These are phyloP conservation scores for Papilio gigon DNA, from an alignment of 2,888 invertebrate genomes.

Conservation along the genomic window DNA sequence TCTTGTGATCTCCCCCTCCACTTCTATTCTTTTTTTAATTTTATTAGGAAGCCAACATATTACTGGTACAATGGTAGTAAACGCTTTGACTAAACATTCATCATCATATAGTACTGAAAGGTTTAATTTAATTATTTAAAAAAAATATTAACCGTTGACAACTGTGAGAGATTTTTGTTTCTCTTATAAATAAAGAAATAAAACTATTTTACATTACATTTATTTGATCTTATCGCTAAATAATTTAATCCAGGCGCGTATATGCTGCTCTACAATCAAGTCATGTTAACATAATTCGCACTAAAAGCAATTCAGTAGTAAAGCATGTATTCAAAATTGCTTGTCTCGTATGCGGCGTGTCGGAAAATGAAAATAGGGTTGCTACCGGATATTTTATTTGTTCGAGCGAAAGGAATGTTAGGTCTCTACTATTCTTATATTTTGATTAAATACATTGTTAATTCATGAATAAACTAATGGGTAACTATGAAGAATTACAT, in stretches of 20 bases:
- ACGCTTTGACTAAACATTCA: no score
- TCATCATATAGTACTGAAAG: no score
- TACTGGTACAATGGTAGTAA: no score
- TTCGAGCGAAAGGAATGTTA: neutral
- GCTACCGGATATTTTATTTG: constrained; percentile 2
- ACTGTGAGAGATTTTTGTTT: no score
- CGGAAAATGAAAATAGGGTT: constrained; percentile 12
- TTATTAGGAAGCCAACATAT: no score
- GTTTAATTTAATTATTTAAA: no score
- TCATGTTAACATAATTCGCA: constrained; percentile 11
- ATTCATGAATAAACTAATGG: neutral
- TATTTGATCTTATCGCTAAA: no score
- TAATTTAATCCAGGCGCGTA: neutral
- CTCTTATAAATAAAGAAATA: no score
- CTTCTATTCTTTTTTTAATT: no score
- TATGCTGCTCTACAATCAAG: neutral
- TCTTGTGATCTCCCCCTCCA: no score
- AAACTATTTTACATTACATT: no score
- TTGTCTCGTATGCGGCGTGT: neutral
- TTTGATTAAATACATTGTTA: neutral
- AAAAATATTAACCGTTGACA: no score
- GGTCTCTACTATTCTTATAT: neutral
- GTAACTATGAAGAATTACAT: neutral
- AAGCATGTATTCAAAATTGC: constrained; percentile 16
- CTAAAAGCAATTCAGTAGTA: constrained; percentile 14